Base-by-base conservation (phyloP, 2,113 vertebrate species). In the Naja naja region DNA sequence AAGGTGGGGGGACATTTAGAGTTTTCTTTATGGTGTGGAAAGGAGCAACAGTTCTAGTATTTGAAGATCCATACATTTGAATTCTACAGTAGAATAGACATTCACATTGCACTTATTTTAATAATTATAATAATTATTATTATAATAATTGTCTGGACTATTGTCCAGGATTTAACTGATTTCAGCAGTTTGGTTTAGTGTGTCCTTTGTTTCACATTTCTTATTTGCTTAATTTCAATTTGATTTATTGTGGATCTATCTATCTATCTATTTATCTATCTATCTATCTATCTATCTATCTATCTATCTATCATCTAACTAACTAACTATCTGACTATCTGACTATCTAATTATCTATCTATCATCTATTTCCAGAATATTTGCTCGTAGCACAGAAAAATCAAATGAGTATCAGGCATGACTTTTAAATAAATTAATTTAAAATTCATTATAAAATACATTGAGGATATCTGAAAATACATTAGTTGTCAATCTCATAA, bases 401-500 rank as follows among this genome's bases (percentile, higher is more conserved):
- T 93, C 5, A 93, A 96, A 95, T 94, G 58, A 95, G 60, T 90
- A 81, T 23, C 45, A 60, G n/a, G 54, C 23, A 93, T 64, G 20
- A 85, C 91, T 94, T 92, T 95, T 88, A 88, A 90, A 56, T 55
- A 87, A 34, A 92, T 93, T 96, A 95, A 95, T 96, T 96, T 96
- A 93, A 94, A 94, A 95, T 95, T 91, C 92, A 90, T 94, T 95
- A 94, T 55, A 93, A 95, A 94, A 49, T 93, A 95, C 55, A 43
- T 85, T 1, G 0, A 95, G 64, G 20, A 94, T 89, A 94, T 39
- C 27, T 92, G 90, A 94, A 93, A 90, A 2, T 5, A 0, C 16
- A 88, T 93, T 91, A 81, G 87, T 94, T 96, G 96, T 93, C 94
- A 95, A 87, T 96, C 91, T 60, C 93, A 94, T 88, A 95, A 86